These are phyloP conservation scores for Corydoras sp. DNA, from an alignment of 2,113 vertebrate species.

Conservation along the genomic window DNA sequence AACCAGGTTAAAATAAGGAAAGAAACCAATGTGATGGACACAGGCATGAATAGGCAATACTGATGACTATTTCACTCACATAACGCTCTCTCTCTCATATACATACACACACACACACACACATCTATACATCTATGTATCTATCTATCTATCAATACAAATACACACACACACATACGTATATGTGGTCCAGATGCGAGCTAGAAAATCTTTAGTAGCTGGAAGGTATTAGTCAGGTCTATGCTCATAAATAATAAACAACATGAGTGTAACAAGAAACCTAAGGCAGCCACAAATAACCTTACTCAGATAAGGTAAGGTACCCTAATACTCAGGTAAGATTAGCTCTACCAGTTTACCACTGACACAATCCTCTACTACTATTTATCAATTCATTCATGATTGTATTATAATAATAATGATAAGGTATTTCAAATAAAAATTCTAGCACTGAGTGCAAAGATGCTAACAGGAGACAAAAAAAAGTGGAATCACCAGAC, in stretches of 20 bases:
- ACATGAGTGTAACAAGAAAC: slow-evolving; percentile 29
- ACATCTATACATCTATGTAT: no score
- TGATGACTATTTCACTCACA: not conserved
- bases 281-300: slow-evolving; percentile 20
- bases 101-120: not conserved
- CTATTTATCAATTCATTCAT: no score
- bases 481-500: no score
- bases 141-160: no score
- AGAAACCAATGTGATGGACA: not conserved
- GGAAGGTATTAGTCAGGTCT: slow-evolving; percentile 23
- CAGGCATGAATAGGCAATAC: not conserved
- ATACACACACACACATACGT: not conserved
- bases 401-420: no score
- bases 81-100: no score
- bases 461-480: no score
- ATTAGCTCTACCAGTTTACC: no score
- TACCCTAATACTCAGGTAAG: not conserved
- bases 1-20: slow-evolving; percentile 14
- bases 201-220: slow-evolving; percentile 10
- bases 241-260: slow-evolving; percentile 39
- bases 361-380: no score
- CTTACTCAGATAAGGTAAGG: slow-evolving; percentile 1
- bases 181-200: not conserved
- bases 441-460: no score
- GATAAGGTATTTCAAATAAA: no score